Base-by-base conservation (phyloP, 2,888 invertebrate genomes). In the Hemistola chrysoprasaria region DNA sequence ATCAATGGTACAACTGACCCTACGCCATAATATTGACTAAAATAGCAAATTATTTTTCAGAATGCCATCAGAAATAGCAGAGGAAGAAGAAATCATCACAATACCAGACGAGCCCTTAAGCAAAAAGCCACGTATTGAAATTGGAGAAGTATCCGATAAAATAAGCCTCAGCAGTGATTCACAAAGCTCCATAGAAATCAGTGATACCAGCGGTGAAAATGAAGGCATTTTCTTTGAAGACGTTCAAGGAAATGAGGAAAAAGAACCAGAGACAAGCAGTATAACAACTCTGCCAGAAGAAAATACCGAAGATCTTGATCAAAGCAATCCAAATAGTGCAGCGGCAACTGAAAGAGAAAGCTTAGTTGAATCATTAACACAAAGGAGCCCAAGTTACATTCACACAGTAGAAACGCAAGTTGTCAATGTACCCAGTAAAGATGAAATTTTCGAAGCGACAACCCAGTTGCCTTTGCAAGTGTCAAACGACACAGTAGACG, bases 111-210 rank as follows among this genome's bases (percentile, higher is more conserved):
- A 79, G 45, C 85, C 87, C 0, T 36, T 51, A 1, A 61, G 27
- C 7, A 87, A 87, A 46, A 78, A 62, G 34, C 50, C 58, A 2
- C 71, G 80, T 3, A 20, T 74, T 9, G 65, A 62, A 11, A 59
- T 61, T 8, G 64, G 61, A n/a, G 42, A 39, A 2, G 10, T 50
- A 1, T 9, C 56, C 6, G 83, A 81, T 6, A 70, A 73, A 53
- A 82, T 86, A 27, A 81, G 80, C 37, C 48, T 86, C 6, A 83
- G 82, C 46, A 85, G 83, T 30, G 78, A 71, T 1, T 81, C 82
- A 0, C 54, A 49, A 1, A 51, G 45, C n/a, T 77, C 80, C 0
- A 50, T 80, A 2, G 73, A 76, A 49, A 68, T 71, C 10, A 65
- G 68, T 9, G 76, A 77, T 23, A 66, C 73, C 1, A 70, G 69